Evolutionary conservation across 2,113 vertebrate species (phyloP).

Genomic region (Galemys pyrenaicus): DNA sequence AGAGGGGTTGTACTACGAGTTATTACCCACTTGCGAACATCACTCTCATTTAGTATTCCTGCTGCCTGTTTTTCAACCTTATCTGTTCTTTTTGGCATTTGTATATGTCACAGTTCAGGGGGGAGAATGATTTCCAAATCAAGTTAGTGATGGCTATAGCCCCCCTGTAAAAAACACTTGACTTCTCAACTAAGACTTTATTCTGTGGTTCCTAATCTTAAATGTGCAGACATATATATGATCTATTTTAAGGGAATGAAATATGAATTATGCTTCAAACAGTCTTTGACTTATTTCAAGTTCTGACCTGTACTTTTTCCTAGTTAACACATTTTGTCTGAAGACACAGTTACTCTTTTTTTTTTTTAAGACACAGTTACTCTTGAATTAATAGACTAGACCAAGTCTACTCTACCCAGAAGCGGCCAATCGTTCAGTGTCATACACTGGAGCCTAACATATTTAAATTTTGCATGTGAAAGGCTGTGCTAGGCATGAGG

Average conservation of each 20-base stretch:
- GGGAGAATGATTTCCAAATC: constrained; percentile 58
- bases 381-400: background rate
- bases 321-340: constrained; percentile 22
- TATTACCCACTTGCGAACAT: constrained; percentile 60
- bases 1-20: constrained; percentile 3
- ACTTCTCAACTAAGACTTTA: background rate
- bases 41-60: constrained; percentile 57
- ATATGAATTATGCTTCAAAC: constrained; percentile 1
- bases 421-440: background rate
- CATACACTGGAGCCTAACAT: background rate
- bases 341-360: constrained; percentile 10
- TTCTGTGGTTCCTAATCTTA: background rate
- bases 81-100: constrained; percentile 52
- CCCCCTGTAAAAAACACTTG: constrained; percentile 22
- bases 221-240: constrained; percentile 10
- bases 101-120: constrained; percentile 51
- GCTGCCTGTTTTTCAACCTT: constrained; percentile 50
- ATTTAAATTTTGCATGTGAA: constrained; percentile 17
- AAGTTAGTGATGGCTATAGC: constrained; percentile 7
- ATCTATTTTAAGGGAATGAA: constrained; percentile 46
- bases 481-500: background rate
- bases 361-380: constrained; percentile 11
- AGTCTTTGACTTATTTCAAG: background rate
- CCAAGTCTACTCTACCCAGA: background rate
- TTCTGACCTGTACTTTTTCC: constrained; percentile 2